phyloP scores from a whole-genome alignment of 2,888 invertebrate genomes.

The Drosophila multiciliata region DNA sequence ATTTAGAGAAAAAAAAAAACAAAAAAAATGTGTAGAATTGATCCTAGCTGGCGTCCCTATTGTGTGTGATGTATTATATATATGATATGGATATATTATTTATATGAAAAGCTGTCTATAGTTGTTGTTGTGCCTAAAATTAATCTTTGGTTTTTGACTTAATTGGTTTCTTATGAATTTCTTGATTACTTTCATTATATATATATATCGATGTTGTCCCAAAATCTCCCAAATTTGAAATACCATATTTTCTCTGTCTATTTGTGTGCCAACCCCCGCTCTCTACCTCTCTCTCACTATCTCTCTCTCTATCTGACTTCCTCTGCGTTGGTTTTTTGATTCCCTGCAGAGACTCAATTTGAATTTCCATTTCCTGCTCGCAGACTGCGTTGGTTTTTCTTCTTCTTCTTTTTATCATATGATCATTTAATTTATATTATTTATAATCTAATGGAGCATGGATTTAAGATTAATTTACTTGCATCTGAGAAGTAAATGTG shows the following conservation, averaged over 20 bases:
- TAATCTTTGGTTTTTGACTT: slow-evolving; percentile 40
- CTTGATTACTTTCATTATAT: slow-evolving; percentile 37
- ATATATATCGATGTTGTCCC: slow-evolving; percentile 37
- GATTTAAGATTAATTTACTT: slow-evolving; percentile 26
- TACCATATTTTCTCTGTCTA: slow-evolving; percentile 13
- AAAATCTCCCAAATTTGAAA: slow-evolving; percentile 1
- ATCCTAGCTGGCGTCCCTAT: slow-evolving; percentile 51
- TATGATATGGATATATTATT: slow-evolving; percentile 17
- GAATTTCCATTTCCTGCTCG: slow-evolving; percentile 47
- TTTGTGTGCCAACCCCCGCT: slow-evolving; percentile 16
- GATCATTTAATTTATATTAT: slow-evolving; percentile 28
- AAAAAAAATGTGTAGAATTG: slow-evolving; percentile 50
- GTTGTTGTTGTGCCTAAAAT: slow-evolving; percentile 65
- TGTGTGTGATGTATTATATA: slow-evolving; percentile 26
- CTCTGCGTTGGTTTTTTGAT: slow-evolving; percentile 28
- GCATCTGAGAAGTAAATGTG: slow-evolving; percentile 71
- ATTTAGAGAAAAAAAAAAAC: slow-evolving; percentile 55
- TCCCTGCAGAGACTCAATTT: slow-evolving; percentile 18
- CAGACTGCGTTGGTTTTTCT: slow-evolving; percentile 21
- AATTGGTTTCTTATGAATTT: slow-evolving; percentile 49
- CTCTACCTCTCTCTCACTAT: slow-evolving; percentile 26
- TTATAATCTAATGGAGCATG: slow-evolving; percentile 38
- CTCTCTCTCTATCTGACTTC: slow-evolving; percentile 23
- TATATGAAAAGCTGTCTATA: slow-evolving; percentile 55
- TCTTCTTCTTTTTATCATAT: slow-evolving; percentile 11